These are phyloP conservation scores for Ditylenchus weischeri DNA, from an alignment of 2,888 invertebrate genomes.

Conservation along the genomic window DNA sequence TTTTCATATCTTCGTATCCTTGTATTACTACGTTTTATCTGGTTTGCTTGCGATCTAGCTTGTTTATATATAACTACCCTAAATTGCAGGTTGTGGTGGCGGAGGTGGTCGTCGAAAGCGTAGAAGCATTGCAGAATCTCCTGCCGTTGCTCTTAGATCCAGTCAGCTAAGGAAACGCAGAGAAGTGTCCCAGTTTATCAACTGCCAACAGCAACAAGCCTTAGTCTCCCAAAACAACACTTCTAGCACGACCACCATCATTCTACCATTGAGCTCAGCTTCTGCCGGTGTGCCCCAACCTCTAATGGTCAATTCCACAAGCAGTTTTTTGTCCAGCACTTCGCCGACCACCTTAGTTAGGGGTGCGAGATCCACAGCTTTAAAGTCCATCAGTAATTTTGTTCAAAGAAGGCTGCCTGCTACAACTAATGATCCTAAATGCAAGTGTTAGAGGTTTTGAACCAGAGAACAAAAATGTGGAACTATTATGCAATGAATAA, in stretches of 20 bases:
- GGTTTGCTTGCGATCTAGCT: too few relatives aligned
- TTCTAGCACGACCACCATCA: background rate
- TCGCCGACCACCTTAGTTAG: background rate
- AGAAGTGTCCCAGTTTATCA: conserved; percentile 6
- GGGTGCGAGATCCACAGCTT: background rate
- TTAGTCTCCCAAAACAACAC: background rate
- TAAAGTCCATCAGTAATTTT: background rate
- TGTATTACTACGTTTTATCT: too few relatives aligned
- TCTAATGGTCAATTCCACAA: background rate
- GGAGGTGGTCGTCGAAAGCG: conserved; percentile 28
- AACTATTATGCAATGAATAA: too few relatives aligned
- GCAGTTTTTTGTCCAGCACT: background rate
- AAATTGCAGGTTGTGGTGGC: conserved; percentile 15
- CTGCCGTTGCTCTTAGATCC: background rate
- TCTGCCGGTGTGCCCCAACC: background rate
- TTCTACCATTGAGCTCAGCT: background rate
- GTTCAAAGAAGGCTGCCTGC: background rate
- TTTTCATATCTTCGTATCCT: too few relatives aligned
- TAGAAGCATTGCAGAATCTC: conserved; percentile 10
- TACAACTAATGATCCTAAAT: background rate
- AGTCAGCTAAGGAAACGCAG: conserved; percentile 1
- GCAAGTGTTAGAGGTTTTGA: background rate
- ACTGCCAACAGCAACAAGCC: conserved; percentile 8
- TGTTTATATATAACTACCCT: too few relatives aligned
- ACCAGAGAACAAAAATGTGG: background rate